Conservation (phyloP, 2,113 vertebrate species). For the Hassar affinis region DNA sequence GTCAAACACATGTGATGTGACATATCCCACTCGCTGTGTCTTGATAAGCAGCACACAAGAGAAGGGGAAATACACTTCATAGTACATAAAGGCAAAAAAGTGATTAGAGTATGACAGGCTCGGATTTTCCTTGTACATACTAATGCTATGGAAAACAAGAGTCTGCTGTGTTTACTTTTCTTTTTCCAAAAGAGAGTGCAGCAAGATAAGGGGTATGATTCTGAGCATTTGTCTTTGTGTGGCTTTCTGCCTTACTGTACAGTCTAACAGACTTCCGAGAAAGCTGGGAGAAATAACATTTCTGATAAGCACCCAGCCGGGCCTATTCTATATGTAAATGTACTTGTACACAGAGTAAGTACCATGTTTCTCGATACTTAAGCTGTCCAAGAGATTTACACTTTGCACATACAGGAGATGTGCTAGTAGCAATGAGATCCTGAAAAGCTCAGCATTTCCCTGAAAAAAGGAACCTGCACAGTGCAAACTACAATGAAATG, state of each 20-base stretch:
- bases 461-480: constrained; percentile 5
- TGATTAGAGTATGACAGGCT: neutral
- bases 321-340: constrained; percentile 42
- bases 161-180: constrained; percentile 56
- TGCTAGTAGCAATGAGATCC: constrained; percentile 19
- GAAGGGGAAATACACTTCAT: neutral
- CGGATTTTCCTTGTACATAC: constrained; percentile 46
- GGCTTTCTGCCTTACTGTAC: constrained; percentile 36
- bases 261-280: constrained; percentile 38
- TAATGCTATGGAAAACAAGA: constrained; percentile 41
- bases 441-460: constrained; percentile 40
- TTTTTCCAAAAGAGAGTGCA: constrained; percentile 61
- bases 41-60: constrained; percentile 20
- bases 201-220: constrained; percentile 52
- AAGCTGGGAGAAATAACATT: constrained; percentile 33
- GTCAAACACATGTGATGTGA: constrained; percentile 30
- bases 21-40: constrained; percentile 22
- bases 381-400: constrained; percentile 33
- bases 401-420: constrained; percentile 21
- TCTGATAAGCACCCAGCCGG: constrained; percentile 31
- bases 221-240: constrained; percentile 59
- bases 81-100: neutral
- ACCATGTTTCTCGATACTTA: constrained; percentile 28
- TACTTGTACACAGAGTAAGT: constrained; percentile 16
- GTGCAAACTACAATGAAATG: constrained; percentile 20